Conservation (phyloP, 2,888 invertebrate genomes). For the Chrysotoxum bicinctum region DNA sequence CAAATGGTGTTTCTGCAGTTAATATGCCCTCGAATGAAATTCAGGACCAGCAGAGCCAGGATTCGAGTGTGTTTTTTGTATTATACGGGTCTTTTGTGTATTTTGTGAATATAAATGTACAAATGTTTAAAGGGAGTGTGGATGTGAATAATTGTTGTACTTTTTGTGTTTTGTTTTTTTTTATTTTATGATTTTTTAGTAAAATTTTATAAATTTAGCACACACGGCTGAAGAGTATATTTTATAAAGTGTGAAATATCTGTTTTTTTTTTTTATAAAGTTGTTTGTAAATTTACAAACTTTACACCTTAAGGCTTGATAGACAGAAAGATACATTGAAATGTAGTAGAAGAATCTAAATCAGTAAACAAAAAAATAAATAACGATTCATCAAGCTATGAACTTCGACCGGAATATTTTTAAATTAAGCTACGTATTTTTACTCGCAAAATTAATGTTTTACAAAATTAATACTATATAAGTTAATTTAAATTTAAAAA, state of each 20-base stretch:
- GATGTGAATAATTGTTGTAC: not conserved
- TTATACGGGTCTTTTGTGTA: not conserved
- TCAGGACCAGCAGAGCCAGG: constrained; percentile 1
- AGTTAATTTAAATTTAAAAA: no score
- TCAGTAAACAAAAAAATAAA: not conserved
- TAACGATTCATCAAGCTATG: constrained; percentile 33
- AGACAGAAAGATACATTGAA: not conserved
- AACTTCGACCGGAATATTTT: not conserved
- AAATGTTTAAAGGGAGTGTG: not conserved
- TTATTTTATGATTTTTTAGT: constrained; percentile 13
- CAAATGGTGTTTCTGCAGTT: constrained; percentile 19
- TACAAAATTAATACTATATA: constrained; percentile 5
- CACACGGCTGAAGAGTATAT: constrained; percentile 63
- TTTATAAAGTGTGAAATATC: constrained; percentile 14
- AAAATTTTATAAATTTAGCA: constrained; percentile 60
- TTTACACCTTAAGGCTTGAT: constrained; percentile 25
- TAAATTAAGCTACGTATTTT: constrained; percentile 1
- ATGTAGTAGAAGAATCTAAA: constrained; percentile 10
- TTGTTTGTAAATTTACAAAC: constrained; percentile 9
- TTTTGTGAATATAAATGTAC: not conserved
- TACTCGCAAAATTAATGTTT: not conserved
- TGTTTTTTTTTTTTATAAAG: not conserved
- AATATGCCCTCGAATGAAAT: constrained; percentile 18
- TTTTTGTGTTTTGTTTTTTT: not conserved
- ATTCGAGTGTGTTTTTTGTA: constrained; percentile 1